phyloP scores from a whole-genome alignment of 2,888 invertebrate genomes.

The Bellardia pandia region DNA sequence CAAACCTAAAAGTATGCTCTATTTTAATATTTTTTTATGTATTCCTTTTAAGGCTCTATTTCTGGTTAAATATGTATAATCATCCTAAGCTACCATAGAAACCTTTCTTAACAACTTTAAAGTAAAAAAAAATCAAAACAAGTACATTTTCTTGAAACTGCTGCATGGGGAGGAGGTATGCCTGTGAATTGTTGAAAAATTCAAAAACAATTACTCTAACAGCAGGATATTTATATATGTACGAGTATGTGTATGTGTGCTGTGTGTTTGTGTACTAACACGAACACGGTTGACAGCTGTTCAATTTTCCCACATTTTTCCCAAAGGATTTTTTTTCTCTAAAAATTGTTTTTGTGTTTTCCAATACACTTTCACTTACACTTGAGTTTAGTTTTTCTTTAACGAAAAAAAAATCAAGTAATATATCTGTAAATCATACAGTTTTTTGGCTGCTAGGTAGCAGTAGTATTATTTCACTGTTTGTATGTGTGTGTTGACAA shows the following conservation, averaged over 20 bases:
- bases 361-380: constrained; percentile 60
- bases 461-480: neutral
- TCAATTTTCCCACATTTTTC: constrained; percentile 71
- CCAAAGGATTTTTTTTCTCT: constrained; percentile 17
- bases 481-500: constrained; percentile 48
- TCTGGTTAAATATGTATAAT: neutral
- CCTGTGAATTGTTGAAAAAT: neutral
- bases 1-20: neutral
- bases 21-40: neutral
- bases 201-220: constrained; percentile 66
- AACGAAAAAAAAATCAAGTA: neutral
- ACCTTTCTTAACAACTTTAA: constrained; percentile 19
- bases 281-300: constrained; percentile 70
- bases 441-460: neutral
- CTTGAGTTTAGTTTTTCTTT: neutral
- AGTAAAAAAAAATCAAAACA: neutral
- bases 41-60: neutral
- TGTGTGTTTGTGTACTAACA: neutral
- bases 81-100: constrained; percentile 3
- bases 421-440: constrained; percentile 35
- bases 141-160: neutral
- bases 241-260: neutral
- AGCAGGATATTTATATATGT: constrained; percentile 50
- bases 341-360: constrained; percentile 6
- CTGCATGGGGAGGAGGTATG: neutral